Conservation (phyloP, 2,113 vertebrate genomes). For the Syrrhaptes paradoxus region DNA sequence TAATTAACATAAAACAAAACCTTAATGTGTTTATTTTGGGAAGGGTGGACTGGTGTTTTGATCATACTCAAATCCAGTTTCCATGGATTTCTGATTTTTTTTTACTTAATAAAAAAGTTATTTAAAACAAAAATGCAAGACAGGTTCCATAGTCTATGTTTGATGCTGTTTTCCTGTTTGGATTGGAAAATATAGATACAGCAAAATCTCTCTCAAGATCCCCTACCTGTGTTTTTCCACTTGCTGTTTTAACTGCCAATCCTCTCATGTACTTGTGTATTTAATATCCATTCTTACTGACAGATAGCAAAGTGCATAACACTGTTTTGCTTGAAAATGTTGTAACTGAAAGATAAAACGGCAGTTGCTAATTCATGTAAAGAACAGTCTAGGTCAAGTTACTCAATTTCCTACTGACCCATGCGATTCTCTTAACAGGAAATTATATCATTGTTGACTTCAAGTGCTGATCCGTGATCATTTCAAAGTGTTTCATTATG, state of each 20-base stretch:
- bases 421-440: constrained; percentile 77
- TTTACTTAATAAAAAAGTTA: neutral
- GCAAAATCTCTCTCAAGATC: constrained; percentile 17
- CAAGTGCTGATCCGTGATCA: constrained; percentile 78
- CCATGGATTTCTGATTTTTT: neutral
- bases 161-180: neutral
- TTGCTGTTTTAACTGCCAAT: constrained; percentile 46
- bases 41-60: neutral
- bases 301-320: constrained; percentile 60
- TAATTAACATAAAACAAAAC: neutral
- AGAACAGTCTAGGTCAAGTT: constrained; percentile 76
- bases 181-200: neutral
- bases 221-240: neutral
- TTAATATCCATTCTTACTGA: constrained; percentile 65
- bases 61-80: neutral
- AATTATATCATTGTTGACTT: constrained; percentile 83
- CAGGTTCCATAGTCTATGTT: neutral
- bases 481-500: constrained; percentile 80
- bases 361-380: constrained; percentile 76
- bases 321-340: constrained; percentile 69
- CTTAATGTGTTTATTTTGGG: neutral
- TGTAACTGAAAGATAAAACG: constrained; percentile 66
- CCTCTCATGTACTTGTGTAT: constrained; percentile 49
- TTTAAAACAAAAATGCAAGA: neutral
- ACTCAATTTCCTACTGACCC: constrained; percentile 77